Conservation (phyloP, 2,888 invertebrate species). For the Drosophila sordidula region DNA sequence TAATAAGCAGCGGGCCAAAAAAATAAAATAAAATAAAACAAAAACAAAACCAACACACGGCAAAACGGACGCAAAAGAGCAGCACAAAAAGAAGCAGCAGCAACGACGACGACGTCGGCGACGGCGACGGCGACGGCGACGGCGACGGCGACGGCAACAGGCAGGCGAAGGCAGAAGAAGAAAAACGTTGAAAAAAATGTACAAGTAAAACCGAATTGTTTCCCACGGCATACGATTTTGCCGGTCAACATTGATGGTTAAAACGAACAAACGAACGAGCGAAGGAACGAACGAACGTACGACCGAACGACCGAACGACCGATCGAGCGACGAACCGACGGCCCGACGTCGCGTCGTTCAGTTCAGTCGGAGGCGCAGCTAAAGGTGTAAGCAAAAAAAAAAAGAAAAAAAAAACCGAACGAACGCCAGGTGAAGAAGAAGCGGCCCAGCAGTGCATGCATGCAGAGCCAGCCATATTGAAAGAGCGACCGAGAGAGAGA, state of each 20-base stretch:
- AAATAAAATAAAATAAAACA: slow-evolving; percentile 33
- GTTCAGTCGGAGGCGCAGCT: slow-evolving; percentile 50
- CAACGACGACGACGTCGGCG: slow-evolving; percentile 54
- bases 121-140: slow-evolving; percentile 49
- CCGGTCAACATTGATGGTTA: slow-evolving; percentile 85
- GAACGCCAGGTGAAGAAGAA: slow-evolving; percentile 81
- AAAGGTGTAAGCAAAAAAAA: slow-evolving; percentile 71
- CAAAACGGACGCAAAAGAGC: slow-evolving; percentile 75
- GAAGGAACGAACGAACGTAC: slow-evolving; percentile 26
- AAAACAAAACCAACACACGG: slow-evolving; percentile 64
- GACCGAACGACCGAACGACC: slow-evolving; percentile 34
- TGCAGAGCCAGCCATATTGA: slow-evolving; percentile 68
- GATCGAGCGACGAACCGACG: slow-evolving; percentile 47
- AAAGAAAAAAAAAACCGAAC: slow-evolving; percentile 19
- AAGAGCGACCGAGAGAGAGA: slow-evolving; percentile 24
- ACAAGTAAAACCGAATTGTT: slow-evolving; percentile 86
- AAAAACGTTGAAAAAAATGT: slow-evolving; percentile 74
- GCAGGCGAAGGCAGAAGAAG: slow-evolving; percentile 49
- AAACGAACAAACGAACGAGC: slow-evolving; percentile 57
- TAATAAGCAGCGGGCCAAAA: slow-evolving; percentile 72
- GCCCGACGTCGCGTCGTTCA: slow-evolving; percentile 35
- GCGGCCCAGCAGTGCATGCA: slow-evolving; percentile 59
- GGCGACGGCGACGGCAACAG: slow-evolving; percentile 60
- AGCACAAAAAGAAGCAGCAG: slow-evolving; percentile 66
- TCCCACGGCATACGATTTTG: slow-evolving; percentile 86